Evolutionary conservation across 2,113 vertebrate species (phyloP), one percentile per base, ranked within the genome.

Genomic region (Trematomus loennbergii): DNA sequence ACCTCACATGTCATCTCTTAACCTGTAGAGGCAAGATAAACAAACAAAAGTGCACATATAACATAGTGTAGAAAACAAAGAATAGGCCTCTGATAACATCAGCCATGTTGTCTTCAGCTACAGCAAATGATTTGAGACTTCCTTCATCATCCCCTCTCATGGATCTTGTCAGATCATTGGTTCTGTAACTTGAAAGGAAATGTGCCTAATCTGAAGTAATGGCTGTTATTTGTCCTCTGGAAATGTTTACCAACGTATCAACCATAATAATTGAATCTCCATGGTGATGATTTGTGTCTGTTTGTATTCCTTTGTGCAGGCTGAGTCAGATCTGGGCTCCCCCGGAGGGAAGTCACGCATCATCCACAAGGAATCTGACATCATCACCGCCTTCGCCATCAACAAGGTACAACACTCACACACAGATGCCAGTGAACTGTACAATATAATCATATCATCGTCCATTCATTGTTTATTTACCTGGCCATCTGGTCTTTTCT

Each of bases 341-440:
- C 95, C 96, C 13, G 97, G 97, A 67, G 96, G 97, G 78, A 99
- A 98, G 90, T 97, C 98, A 60, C 97, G 97, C 88, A 95, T 99
- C 87, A 97, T 99, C 92, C 98, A 99, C 89, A 99, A 99, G 92
- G 98, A 99, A 62, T 97, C 98, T 3, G 98, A 99, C 93, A 98
- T 99, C 95, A 98, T 99, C 93, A 98, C 98, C 85, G 98, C 98
- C 11, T 99, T 99, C 91, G 95, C 98, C 65, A 96, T 99, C 90
- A 99, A 99, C 89, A 98, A 98, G 97, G 98, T 99, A 96, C 63
- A n/a, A 46, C 17, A 18, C 18, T 16, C 22, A 22, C 2, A 52
- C 36, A 69, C 46, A 66, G 22, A 75, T 64, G 58, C 72, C 65
- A 59, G 36, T 10, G 22, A 78, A 73, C 20, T 36, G 25, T 29